Base-by-base conservation (phyloP, 2,797 vertebrate genomes). In the Serranus cabrilla region DNA sequence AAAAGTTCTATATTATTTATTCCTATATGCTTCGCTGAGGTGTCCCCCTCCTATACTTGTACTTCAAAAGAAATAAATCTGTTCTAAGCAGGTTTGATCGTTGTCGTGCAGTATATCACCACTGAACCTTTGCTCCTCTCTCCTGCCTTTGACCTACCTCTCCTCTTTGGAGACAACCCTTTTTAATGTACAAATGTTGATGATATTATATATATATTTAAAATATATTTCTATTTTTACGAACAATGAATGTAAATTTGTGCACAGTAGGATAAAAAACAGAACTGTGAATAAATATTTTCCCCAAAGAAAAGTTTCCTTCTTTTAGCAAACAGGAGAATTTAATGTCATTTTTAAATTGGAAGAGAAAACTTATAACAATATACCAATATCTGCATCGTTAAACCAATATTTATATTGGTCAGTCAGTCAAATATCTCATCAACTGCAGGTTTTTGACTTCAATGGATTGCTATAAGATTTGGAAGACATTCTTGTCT, bases 171-270 rank as follows among this genome's bases (percentile, higher is more conserved):
- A 86, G 65, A 43, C 66, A 51, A 72, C 78, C 11, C 37, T 63
- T 71, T 37, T 81, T 71, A 59, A 76, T 89, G 78, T 88, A 88
- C 87, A 90, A 72, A 20, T 76, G 23, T 64, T 78, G 34, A 34
- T 34, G 34, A 34, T 47, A 46, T 68, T 9, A 70, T 13, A 55
- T 54, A 61, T 31, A 66, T 27, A 80, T 64, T 40, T 31, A 54
- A 58, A 18, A 43, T 47, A 18, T 63, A 67, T 84, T 77, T 87
- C 60, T 84, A 82, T 87, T 88, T 91, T 92, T 88, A 78, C 84
- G 20, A 88, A 71, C 14, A 5, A 57, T 56, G 31, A 67, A 81
- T 86, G 55, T 79, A 18, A 61, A 78, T 74, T 10, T 82, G 20
- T 60, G 12, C 62, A 39, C 34, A 62, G 21, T 37, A 10, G 43